Conservation (phyloP, 2,113 vertebrate species). For the Cyanocitta stelleri region DNA sequence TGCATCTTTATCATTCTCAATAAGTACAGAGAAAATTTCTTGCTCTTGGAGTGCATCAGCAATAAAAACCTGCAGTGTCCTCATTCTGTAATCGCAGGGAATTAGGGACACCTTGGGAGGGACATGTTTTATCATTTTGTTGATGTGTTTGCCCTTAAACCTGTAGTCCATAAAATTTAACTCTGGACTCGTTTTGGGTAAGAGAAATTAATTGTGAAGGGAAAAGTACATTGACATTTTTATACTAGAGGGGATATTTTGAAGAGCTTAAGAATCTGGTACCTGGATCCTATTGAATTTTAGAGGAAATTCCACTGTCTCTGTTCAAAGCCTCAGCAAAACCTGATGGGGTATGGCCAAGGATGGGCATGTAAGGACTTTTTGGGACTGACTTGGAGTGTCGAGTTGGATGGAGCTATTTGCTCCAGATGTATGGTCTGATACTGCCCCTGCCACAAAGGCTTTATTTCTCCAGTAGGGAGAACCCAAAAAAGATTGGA, state of each 20-base stretch:
- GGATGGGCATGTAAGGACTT: not conserved
- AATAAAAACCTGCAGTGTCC: slow-evolving; percentile 59
- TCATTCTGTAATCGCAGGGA: slow-evolving; percentile 16
- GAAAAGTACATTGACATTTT: not conserved
- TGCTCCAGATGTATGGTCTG: not conserved
- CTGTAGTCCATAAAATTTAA: not conserved
- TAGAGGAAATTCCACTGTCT: not conserved
- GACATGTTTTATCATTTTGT: not conserved
- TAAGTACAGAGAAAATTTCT: slow-evolving; percentile 31
- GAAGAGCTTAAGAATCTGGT: not conserved
- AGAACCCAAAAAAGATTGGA: not conserved
- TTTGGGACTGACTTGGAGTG: not conserved
- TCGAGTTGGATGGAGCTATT: not conserved
- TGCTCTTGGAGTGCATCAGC: slow-evolving; percentile 55
- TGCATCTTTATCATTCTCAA: slow-evolving; percentile 55
- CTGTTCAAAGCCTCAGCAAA: not conserved
- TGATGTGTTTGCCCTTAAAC: not conserved
- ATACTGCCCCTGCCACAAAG: not conserved
- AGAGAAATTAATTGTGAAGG: not conserved
- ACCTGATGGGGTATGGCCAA: not conserved
- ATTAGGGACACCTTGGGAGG: slow-evolving; percentile 41
- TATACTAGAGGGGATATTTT: not conserved
- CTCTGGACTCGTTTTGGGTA: not conserved
- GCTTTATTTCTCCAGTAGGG: not conserved
- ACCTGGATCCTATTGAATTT: not conserved